Evolutionary conservation across 2,888 invertebrate genomes (phyloP).

Genomic region (Tinea pellionella): DNA sequence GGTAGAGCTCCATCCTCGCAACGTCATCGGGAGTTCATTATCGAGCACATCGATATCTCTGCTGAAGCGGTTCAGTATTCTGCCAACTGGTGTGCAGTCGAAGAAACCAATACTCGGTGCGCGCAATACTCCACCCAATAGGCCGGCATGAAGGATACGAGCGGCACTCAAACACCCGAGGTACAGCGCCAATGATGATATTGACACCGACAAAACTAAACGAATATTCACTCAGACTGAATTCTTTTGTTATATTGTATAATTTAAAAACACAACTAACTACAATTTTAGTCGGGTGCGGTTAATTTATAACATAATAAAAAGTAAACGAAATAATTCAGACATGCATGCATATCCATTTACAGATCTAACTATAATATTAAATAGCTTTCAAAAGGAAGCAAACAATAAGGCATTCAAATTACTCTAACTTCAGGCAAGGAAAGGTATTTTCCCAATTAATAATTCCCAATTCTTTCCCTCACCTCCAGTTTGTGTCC

Average conservation of each 20-base stretch:
- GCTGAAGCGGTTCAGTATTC: conserved; percentile 82
- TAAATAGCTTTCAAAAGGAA: neutral
- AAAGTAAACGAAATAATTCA: neutral
- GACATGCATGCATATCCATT: conserved; percentile 1
- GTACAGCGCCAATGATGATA: conserved; percentile 75
- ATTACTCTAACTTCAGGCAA: neutral
- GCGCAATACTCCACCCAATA: conserved; percentile 74
- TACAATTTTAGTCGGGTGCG: too few relatives aligned
- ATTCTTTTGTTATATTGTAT: neutral
- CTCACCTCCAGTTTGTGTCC: neutral
- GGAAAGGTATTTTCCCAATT: neutral
- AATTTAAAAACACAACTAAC: too few relatives aligned
- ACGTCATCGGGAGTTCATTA: conserved; percentile 76
- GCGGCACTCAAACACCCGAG: conserved; percentile 74
- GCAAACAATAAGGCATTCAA: neutral
- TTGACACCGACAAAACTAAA: conserved; percentile 74
- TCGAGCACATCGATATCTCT: conserved; percentile 81
- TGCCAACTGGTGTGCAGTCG: conserved; percentile 83
- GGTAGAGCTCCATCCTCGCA: conserved; percentile 77
- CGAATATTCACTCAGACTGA: conserved; percentile 17
- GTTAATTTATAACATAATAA: too few relatives aligned
- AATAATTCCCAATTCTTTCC: neutral
- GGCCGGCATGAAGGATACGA: conserved; percentile 71
- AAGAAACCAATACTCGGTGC: conserved; percentile 79
- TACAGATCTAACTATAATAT: neutral